A percentile compares a stretch with the other conserved stretches of the same genome.
These are phyloP conservation scores for Sciurus carolinensis DNA, from an alignment of 2,797 vertebrate genomes.

Conservation along the genomic window DNA sequence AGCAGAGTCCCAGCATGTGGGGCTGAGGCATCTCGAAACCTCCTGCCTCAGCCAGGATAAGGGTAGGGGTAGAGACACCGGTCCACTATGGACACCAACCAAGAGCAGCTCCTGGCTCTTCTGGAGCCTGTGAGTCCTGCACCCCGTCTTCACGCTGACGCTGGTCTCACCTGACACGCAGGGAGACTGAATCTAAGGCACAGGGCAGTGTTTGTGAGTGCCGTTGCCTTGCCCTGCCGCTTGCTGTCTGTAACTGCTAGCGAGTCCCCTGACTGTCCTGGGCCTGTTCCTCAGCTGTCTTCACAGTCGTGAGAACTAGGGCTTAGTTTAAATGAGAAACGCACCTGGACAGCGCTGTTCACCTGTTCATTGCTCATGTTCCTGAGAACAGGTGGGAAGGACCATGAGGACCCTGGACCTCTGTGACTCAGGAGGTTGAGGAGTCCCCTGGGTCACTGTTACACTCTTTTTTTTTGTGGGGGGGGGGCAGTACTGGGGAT, in stretches of 20 bases:
- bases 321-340: not conserved
- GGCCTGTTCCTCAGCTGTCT: not conserved
- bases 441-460: fast-evolving
- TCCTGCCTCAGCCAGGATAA: not conserved
- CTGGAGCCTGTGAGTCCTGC: not conserved
- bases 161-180: not conserved
- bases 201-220: fast-evolving
- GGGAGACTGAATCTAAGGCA: not conserved
- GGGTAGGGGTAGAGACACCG: not conserved
- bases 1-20: not conserved
- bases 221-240: not conserved
- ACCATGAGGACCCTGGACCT: not conserved
- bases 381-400: not conserved
- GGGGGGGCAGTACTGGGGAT: too few species aligned
- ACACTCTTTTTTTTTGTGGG: too few species aligned
- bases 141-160: not conserved
- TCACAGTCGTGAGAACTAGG: not conserved
- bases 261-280: not conserved
- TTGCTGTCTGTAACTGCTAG: fast-evolving
- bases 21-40: not conserved
- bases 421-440: not conserved
- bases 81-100: fast-evolving
- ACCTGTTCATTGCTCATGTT: not conserved
- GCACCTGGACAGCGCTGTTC: fast-evolving
- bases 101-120: not conserved